Percentiles rank a stretch among this genome's conserved stretches.
phyloP scores from a whole-genome alignment of 2,113 vertebrate genomes.

The Porphyrio hochstetteri region DNA sequence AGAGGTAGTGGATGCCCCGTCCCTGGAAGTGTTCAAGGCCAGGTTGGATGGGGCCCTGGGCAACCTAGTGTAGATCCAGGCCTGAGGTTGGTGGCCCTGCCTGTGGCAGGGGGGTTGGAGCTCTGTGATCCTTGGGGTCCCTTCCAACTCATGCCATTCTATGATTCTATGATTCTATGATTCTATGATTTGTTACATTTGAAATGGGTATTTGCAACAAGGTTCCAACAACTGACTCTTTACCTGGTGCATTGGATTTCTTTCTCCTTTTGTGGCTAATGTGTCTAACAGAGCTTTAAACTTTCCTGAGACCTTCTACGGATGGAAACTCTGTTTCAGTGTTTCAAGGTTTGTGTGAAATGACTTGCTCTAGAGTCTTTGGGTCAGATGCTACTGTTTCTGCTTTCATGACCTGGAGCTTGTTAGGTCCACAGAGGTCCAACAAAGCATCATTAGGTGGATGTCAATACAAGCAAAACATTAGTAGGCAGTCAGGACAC shows the following conservation, averaged over 20 bases:
- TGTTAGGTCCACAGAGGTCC: background rate
- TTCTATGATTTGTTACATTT: background rate
- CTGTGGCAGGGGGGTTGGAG: no score
- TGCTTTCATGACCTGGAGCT: background rate
- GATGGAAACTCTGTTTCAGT: background rate
- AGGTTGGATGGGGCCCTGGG: no score
- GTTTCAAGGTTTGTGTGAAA: background rate
- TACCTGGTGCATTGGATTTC: background rate
- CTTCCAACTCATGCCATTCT: no score
- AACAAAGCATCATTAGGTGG: background rate
- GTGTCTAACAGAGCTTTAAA: background rate
- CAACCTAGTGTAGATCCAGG: no score
- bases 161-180: no score
- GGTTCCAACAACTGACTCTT: background rate
- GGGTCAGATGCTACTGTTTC: background rate
- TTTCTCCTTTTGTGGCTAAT: background rate
- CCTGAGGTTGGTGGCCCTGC: no score
- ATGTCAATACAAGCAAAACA: background rate
- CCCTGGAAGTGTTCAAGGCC: no score
- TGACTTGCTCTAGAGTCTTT: background rate
- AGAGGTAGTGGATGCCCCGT: no score
- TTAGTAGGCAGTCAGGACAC: background rate
- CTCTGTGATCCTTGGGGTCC: no score
- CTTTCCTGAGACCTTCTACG: background rate
- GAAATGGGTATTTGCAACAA: background rate